Evolutionary conservation across 2,113 vertebrate species (phyloP).

Genomic region (Spilogale gracilis): DNA sequence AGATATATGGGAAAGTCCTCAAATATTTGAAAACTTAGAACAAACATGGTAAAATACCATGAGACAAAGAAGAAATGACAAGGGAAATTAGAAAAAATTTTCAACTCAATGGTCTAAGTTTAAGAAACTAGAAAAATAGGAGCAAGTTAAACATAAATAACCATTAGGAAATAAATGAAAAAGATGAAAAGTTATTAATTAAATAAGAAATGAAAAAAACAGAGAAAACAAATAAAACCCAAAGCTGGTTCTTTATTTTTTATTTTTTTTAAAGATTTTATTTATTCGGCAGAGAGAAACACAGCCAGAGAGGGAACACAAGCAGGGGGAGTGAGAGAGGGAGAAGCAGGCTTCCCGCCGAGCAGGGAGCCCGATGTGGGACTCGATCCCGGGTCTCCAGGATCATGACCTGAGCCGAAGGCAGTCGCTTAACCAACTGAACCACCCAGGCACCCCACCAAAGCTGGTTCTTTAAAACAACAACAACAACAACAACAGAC

Average conservation of each 20-base stretch:
- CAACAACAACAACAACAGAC: background rate
- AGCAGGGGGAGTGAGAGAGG: no score
- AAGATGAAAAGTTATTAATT: background rate
- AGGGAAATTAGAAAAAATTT: background rate
- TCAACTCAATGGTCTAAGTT: background rate
- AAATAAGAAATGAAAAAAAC: background rate
- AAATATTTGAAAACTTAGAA: background rate
- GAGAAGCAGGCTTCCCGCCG: no score
- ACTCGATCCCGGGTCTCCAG: no score
- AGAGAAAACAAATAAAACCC: background rate
- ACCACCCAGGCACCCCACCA: background rate
- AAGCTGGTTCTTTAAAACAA: background rate
- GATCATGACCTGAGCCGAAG: no score
- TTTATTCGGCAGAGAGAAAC: no score
- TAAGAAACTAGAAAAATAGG: background rate
- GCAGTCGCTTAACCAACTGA: no score
- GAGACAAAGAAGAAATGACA: background rate
- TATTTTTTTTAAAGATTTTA: no score
- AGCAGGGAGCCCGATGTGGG: no score
- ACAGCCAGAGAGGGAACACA: no score
- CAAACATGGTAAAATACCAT: background rate
- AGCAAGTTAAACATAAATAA: background rate
- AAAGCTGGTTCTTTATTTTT: background rate
- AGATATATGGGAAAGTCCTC: background rate
- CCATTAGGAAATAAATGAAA: background rate